phyloP scores from a whole-genome alignment of 2,888 invertebrate species.

The Lithophane socia region DNA sequence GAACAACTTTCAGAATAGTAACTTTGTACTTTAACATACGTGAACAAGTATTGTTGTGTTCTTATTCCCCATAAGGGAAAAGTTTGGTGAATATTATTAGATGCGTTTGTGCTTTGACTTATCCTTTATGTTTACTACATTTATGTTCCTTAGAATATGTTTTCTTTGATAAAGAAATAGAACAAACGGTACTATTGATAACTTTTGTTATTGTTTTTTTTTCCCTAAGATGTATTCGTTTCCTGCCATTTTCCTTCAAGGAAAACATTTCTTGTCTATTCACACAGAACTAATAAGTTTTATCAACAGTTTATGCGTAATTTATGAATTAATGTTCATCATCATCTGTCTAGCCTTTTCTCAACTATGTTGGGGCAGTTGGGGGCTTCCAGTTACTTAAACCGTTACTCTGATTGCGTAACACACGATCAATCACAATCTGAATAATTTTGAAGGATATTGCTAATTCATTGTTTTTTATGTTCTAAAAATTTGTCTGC shows the following conservation, averaged over 20 bases:
- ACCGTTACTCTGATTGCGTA: no score
- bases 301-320: neutral
- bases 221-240: neutral
- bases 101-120: constrained; percentile 41
- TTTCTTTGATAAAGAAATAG: constrained; percentile 9
- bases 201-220: constrained; percentile 13
- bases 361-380: no score
- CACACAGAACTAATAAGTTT: neutral
- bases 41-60: constrained; percentile 47
- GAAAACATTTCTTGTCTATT: neutral
- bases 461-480: no score
- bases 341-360: no score
- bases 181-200: constrained; percentile 3
- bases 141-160: constrained; percentile 9
- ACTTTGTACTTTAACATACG: constrained; percentile 43
- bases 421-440: no score
- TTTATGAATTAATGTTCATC: no score
- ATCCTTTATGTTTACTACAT: constrained; percentile 20
- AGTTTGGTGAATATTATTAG: constrained; percentile 42
- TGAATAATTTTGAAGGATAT: no score
- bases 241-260: neutral
- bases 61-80: constrained; percentile 12
- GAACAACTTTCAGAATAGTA: constrained; percentile 46
- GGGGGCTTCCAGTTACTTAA: no score
- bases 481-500: no score